Conservation (phyloP, 2,113 vertebrate species). For the Pithys albifrons region DNA sequence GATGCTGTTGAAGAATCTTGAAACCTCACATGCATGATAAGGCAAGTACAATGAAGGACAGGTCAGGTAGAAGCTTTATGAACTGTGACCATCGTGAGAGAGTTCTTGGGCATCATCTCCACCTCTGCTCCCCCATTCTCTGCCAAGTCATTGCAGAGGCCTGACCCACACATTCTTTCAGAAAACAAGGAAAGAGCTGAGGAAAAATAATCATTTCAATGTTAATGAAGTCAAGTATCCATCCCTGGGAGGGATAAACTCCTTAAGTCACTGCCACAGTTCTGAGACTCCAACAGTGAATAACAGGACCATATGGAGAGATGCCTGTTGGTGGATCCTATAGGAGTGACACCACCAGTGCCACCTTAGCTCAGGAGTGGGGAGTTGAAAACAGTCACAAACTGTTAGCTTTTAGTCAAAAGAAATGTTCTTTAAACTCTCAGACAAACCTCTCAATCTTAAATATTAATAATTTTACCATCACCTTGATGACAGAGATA, state of each 20-base stretch:
- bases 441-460: neutral
- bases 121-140: neutral
- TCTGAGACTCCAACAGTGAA: neutral
- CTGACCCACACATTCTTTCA: neutral
- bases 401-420: neutral
- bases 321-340: fast-evolving
- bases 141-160: neutral
- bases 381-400: neutral
- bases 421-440: neutral
- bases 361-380: neutral
- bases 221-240: neutral
- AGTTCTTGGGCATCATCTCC: neutral
- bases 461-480: neutral
- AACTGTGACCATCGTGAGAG: neutral
- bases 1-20: neutral
- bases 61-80: neutral
- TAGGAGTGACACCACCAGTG: fast-evolving
- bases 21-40: neutral
- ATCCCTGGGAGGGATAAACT: neutral
- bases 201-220: neutral
- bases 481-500: neutral
- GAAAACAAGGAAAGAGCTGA: neutral
- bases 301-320: neutral
- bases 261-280: neutral
- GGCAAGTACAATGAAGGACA: neutral